Evolutionary conservation across 2,888 invertebrate species (phyloP), one percentile per base, ranked within the genome.

Genomic region (Leucozona laternaria): DNA sequence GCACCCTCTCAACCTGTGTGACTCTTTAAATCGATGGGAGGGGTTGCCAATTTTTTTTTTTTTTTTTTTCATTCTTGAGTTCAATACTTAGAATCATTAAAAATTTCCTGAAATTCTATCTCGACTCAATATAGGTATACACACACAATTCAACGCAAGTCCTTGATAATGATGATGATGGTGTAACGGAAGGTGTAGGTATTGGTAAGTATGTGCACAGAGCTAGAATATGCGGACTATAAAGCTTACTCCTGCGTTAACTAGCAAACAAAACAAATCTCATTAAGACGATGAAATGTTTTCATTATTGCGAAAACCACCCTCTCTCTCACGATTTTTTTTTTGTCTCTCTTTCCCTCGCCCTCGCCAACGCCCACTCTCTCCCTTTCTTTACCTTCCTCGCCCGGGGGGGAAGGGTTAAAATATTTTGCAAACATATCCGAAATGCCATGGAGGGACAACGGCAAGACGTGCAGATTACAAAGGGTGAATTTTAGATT

Each of bases 271-370:
- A 75, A 75, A 79, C 83, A 83, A 84, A 75, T 84, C 83, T 79
- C 79, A 84, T 79, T 84, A 84, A 79, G 70, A 64, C 79, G 83
- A 71, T 76, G 75, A 71, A 75, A 75, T 64, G 57, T 75, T 79
- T 75, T 79, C 50, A 75, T 57, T 76, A 75, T 57, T 76, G 62
- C 50, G 28, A 62, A 62, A 7, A 40, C 37, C 4, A 31, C 13
- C 34, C 34, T 34, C 22, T 13, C 20, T 58, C 37, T 37, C 20
- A 5, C 20, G 7, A 17, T 22, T 5, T 43, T 31, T 6, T 1
- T 8, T 0, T n/a, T n/a, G n/a, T 31, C 8, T 31, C 31, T 31
- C 31, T 31, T n/a, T n/a, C n/a, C n/a, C n/a, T n/a, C n/a, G n/a
- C n/a, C n/a, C n/a, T n/a, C n/a, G n/a, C n/a, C n/a, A n/a, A n/a